These are phyloP conservation scores for Hypanus sabinus DNA, from an alignment of 2,113 vertebrate species.

Conservation along the genomic window DNA sequence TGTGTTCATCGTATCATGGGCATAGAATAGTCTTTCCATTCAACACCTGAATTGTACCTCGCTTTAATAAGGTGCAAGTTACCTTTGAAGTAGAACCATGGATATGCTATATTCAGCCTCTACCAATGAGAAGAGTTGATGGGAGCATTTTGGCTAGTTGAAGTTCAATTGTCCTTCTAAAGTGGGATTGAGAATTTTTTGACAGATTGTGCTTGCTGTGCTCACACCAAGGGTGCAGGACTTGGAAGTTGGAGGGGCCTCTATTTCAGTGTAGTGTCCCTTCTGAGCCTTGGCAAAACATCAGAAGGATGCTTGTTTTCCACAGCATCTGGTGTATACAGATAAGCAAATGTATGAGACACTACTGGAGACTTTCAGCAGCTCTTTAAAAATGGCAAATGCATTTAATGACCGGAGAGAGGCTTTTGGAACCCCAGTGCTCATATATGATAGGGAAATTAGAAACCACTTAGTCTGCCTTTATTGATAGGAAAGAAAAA, in stretches of 20 bases:
- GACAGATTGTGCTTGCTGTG: neutral
- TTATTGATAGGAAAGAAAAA: neutral
- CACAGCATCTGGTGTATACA: neutral
- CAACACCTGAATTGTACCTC: neutral
- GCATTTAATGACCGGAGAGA: neutral
- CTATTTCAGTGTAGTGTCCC: neutral
- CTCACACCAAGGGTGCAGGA: neutral
- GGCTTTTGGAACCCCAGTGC: no score
- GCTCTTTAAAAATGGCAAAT: neutral
- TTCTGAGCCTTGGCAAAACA: neutral
- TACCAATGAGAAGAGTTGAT: neutral
- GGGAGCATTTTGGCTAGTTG: neutral
- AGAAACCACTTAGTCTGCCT: conserved; percentile 4
- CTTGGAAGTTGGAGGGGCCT: neutral
- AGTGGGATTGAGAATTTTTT: neutral
- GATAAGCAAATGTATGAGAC: neutral
- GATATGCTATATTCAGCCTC: neutral
- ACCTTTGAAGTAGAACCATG: neutral
- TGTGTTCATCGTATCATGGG: neutral
- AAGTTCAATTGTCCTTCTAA: neutral
- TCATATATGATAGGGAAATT: neutral
- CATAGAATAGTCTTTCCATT: no score
- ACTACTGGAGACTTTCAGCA: neutral
- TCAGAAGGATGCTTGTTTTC: neutral
- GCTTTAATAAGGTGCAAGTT: neutral